A percentile compares a stretch with the other conserved stretches of the same genome.
These are phyloP conservation scores for Dicrurus megarhynchus DNA, from an alignment of 2,113 vertebrate genomes.

Conservation along the genomic window DNA sequence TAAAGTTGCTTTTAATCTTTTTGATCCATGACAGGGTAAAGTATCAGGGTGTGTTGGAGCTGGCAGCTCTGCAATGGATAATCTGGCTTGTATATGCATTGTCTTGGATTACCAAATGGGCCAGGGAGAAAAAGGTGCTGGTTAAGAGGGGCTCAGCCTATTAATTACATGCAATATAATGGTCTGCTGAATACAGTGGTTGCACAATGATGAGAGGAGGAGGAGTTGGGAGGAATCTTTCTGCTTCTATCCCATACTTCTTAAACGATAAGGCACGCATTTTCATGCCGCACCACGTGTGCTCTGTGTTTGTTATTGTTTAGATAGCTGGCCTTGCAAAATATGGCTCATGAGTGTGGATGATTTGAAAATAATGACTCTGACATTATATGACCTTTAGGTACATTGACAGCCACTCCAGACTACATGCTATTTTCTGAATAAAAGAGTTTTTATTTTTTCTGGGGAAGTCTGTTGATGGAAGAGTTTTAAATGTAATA, in stretches of 20 bases:
- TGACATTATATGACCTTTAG: conserved; percentile 42
- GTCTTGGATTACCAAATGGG: neutral
- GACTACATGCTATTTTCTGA: neutral
- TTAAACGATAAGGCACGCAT: neutral
- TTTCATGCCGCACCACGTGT: neutral
- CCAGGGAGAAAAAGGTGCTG: neutral
- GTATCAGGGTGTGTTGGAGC: neutral
- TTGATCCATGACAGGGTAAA: neutral
- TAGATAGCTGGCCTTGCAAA: neutral
- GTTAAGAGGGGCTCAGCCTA: neutral
- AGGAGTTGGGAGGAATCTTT: neutral
- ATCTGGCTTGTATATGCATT: neutral
- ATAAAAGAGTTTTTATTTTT: neutral
- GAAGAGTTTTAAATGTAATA: conserved; percentile 37
- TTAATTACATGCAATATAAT: neutral
- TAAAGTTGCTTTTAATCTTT: conserved; percentile 23
- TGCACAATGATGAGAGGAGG: neutral
- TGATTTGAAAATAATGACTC: conserved; percentile 43
- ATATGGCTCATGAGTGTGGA: neutral
- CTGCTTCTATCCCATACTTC: neutral
- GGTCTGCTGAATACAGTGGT: neutral
- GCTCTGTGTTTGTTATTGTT: conserved; percentile 6
- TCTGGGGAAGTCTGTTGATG: neutral
- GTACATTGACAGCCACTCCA: neutral
- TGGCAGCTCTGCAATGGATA: neutral